These are phyloP conservation scores for Phoxinus phoxinus DNA, from an alignment of 2,113 vertebrate genomes.

Conservation along the genomic window DNA sequence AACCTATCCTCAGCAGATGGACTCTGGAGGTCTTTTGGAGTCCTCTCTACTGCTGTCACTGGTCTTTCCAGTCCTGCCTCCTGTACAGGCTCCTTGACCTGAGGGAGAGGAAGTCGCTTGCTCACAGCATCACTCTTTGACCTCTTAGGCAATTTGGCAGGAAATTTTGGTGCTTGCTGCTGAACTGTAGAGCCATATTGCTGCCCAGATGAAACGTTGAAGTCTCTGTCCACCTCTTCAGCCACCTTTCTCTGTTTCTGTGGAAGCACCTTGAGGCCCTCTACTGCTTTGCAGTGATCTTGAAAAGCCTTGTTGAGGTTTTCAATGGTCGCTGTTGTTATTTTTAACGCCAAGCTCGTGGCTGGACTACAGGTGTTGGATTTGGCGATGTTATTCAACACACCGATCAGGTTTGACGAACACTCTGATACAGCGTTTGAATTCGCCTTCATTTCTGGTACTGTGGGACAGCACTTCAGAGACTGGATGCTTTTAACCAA, in stretches of 20 bases:
- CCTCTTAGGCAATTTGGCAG: not conserved
- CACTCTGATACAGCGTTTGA: not conserved
- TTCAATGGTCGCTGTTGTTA: not conserved
- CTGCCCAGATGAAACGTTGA: not conserved
- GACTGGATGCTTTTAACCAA: not conserved
- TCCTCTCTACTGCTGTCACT: not conserved
- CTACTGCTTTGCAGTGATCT: not conserved
- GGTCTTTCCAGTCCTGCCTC: not conserved
- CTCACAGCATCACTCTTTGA: not conserved
- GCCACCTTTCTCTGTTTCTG: not conserved
- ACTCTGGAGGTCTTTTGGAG: not conserved
- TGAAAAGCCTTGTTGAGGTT: constrained; percentile 6
- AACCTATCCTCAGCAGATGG: not conserved
- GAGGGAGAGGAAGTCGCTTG: not conserved
- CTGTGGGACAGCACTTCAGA: not conserved
- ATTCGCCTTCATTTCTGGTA: not conserved
- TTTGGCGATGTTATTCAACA: not conserved
- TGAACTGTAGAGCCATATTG: not conserved
- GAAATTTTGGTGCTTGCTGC: not conserved
- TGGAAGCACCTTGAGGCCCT: not conserved
- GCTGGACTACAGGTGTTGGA: not conserved
- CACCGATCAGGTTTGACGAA: not conserved
- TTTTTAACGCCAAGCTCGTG: not conserved
- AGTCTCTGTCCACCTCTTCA: not conserved
- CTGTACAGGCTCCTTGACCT: not conserved